These are phyloP conservation scores for Atta texana DNA, from an alignment of 1,140 invertebrate species.

Conservation along the genomic window DNA sequence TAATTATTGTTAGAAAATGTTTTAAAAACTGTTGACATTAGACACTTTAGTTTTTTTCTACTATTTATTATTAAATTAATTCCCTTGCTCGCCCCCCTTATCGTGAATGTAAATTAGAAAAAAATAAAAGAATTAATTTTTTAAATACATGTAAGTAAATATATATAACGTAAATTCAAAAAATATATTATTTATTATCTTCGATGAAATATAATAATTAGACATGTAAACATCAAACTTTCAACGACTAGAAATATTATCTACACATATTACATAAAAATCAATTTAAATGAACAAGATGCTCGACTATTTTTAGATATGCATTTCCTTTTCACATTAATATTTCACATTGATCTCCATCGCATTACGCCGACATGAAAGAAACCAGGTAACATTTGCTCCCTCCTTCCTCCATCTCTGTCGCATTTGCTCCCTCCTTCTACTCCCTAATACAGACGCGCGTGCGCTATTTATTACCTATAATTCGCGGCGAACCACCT, in stretches of 20 bases:
- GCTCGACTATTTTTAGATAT: not conserved
- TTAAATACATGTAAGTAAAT: not conserved
- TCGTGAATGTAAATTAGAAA: not conserved
- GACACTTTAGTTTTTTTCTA: too few relatives aligned
- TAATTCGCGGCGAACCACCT: constrained; percentile 71
- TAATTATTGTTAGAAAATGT: too few relatives aligned
- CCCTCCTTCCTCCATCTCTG: not conserved
- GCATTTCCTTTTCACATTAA: not conserved
- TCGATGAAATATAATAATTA: not conserved
- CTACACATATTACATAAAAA: not conserved
- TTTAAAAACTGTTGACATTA: too few relatives aligned
- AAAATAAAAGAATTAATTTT: not conserved
- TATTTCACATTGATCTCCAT: not conserved
- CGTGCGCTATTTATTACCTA: not conserved
- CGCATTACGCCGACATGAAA: not conserved
- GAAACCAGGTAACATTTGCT: not conserved
- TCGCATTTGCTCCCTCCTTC: not conserved
- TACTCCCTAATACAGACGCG: not conserved
- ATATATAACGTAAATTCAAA: not conserved
- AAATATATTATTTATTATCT: not conserved
- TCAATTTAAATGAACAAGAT: not conserved
- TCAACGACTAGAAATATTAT: not conserved
- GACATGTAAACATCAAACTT: not conserved
- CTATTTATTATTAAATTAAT: not conserved
- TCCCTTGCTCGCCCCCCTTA: too few relatives aligned